A percentile compares a stretch with the other conserved stretches of the same genome.
Conservation (phyloP, 2,888 invertebrate species). For the Globia sparganii region DNA sequence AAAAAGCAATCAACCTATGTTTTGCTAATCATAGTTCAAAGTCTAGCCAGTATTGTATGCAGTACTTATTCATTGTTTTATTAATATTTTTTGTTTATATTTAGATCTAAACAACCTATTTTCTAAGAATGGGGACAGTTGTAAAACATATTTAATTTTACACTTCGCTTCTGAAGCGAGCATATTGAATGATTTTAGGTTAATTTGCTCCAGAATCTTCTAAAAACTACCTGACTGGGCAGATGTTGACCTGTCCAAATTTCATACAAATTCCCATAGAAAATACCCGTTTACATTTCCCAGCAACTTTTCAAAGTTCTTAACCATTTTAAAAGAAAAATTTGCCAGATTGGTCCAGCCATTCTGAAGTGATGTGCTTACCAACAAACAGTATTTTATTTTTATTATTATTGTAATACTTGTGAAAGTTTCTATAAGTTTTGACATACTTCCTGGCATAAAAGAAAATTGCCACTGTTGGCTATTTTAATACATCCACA, state of each 20-base stretch:
- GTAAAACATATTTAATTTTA: conserved; percentile 40
- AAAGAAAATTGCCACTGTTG: background rate
- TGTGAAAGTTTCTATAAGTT: background rate
- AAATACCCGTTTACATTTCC: background rate
- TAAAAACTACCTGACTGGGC: background rate
- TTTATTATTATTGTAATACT: background rate
- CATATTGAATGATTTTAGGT: conserved; percentile 3
- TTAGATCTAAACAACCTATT: conserved; percentile 21
- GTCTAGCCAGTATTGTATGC: background rate
- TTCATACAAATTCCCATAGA: background rate
- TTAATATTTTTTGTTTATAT: conserved; percentile 13
- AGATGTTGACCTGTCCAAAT: background rate
- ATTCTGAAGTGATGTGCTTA: background rate
- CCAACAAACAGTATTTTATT: background rate
- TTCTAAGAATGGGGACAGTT: conserved; percentile 16
- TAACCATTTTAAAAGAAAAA: background rate
- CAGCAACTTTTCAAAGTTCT: background rate
- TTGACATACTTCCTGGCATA: background rate
- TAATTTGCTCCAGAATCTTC: background rate
- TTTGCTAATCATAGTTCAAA: conserved; percentile 21
- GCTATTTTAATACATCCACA: background rate
- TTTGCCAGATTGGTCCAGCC: background rate
- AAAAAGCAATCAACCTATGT: background rate
- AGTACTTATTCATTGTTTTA: background rate
- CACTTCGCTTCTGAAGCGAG: background rate